Evolutionary conservation across 2,888 invertebrate species (phyloP).

Genomic region (Diarsia dahlii): DNA sequence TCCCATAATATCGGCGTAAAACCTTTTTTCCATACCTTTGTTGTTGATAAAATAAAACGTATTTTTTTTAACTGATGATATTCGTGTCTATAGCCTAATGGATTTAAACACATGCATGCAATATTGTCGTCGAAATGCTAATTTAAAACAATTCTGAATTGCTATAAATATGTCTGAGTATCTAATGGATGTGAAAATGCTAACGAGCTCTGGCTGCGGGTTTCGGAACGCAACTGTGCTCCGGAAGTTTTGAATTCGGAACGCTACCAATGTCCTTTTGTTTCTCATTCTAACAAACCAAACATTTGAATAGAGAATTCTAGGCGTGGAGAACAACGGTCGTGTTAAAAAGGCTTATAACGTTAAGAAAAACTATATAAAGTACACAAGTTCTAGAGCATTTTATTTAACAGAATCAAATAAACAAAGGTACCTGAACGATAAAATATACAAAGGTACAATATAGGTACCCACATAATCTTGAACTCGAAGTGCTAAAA

Average conservation of each 20-base stretch:
- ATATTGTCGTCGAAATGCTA: slow-evolving; percentile 20
- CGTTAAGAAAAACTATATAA: neutral
- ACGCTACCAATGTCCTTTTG: slow-evolving; percentile 29
- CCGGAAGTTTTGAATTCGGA: slow-evolving; percentile 43
- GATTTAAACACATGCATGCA: slow-evolving; percentile 49
- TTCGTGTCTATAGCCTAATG: slow-evolving; percentile 28
- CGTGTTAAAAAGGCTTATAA: neutral
- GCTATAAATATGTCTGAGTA: slow-evolving; percentile 13
- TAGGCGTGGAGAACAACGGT: neutral
- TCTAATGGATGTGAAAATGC: slow-evolving; percentile 35
- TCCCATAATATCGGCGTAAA: slow-evolving; percentile 39
- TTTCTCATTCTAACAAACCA: slow-evolving; percentile 36
- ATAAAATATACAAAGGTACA: neutral
- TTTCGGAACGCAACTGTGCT: slow-evolving; percentile 30
- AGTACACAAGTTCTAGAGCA: neutral
- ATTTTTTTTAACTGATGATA: slow-evolving; percentile 1
- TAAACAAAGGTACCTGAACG: neutral
- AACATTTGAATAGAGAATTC: slow-evolving; percentile 40
- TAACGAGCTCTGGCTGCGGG: slow-evolving; percentile 17
- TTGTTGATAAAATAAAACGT: slow-evolving; percentile 19
- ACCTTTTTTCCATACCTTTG: slow-evolving; percentile 18
- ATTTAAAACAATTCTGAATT: slow-evolving; percentile 16
- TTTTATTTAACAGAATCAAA: too few relatives aligned
- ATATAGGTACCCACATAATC: neutral
- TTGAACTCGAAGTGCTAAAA: neutral